Conservation (phyloP, 2,888 invertebrate genomes). For the Eristalis arbustorum region DNA sequence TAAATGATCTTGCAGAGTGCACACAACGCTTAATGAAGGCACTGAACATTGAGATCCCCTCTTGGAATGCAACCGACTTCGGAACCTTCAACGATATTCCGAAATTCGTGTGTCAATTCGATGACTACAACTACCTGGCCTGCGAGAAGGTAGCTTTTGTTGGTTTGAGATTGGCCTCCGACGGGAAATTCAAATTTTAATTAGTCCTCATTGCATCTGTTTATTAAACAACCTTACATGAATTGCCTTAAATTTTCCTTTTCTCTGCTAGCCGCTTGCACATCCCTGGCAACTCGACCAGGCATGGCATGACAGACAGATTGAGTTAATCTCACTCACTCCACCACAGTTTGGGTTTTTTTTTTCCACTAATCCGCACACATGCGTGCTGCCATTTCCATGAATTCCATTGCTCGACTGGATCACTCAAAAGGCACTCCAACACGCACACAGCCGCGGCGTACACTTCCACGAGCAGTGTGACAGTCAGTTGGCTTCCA, state of each 20-base stretch:
- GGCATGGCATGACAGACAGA: slow-evolving; percentile 9
- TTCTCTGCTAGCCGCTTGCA: not conserved
- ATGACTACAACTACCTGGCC: slow-evolving; percentile 56
- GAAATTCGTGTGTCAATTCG: slow-evolving; percentile 32
- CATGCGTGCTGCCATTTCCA: slow-evolving; percentile 30
- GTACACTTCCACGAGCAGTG: slow-evolving; percentile 41
- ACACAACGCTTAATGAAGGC: slow-evolving; percentile 8
- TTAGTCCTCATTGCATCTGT: not conserved
- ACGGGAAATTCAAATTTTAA: slow-evolving; percentile 56
- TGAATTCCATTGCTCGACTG: slow-evolving; percentile 14
- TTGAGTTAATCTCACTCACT: slow-evolving; percentile 39
- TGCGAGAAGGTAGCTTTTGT: slow-evolving; percentile 53
- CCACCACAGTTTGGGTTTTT: slow-evolving; percentile 48
- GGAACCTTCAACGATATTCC: slow-evolving; percentile 17
- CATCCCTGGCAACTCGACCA: slow-evolving; percentile 25
- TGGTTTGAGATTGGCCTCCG: slow-evolving; percentile 52
- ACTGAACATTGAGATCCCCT: slow-evolving; percentile 32
- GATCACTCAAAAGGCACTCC: slow-evolving; percentile 24
- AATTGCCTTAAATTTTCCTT: not conserved
- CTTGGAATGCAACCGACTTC: slow-evolving; percentile 49
- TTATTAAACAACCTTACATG: slow-evolving; percentile 22
- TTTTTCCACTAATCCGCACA: slow-evolving; percentile 5
- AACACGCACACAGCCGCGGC: slow-evolving; percentile 9
- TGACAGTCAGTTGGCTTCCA: slow-evolving; percentile 47
- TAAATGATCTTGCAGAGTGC: slow-evolving; percentile 17